Base-by-base conservation (phyloP, 2,113 vertebrate genomes). In the Spea bombifrons region DNA sequence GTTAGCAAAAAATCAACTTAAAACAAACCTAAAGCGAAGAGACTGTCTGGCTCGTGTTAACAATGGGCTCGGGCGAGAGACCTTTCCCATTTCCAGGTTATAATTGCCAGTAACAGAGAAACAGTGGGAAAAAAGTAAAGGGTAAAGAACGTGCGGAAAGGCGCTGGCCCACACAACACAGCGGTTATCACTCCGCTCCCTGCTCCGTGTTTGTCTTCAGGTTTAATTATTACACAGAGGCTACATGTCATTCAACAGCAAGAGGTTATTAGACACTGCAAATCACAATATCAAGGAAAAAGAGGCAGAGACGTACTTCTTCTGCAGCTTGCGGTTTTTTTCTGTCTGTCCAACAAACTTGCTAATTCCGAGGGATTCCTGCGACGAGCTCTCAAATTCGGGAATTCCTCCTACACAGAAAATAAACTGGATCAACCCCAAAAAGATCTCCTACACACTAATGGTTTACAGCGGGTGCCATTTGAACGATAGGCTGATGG, bases 251-350 rank as follows among this genome's bases (percentile, higher is more conserved):
- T 13, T 13, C 10, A 12, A 9, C 55, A 59, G 15, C 8, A 12
- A 59, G 15, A 13, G 6, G 6, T 13, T 13, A 59, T 59, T 13
- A 9, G 15, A 59, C 6, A 13, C 10, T 1, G 2, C 6, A 13
- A 59, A 9, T 30, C 15, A 59, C 55, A 59, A 59, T 59, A 13
- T 59, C 55, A 59, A 4, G 15, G 55, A 13, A 12, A 59, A 12
- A 59, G 55, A 59, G 15, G 6, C 50, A 1, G 55, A 59, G 12
- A 68, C 97, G 90, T 90, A 99, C 97, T 99, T 99, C 84, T 98
- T 99, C 87, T 99, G 97, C 82, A 98, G 91, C 88, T 97, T 99
- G 75, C 96, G 89, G 84, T 94, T 97, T 84, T 99, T 98, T 81
- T 99, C 97, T 5, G 94, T 94, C 44, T 95, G 94, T 63, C 94